Evolutionary conservation across 2,888 invertebrate species (phyloP), one percentile per base, ranked within the genome.

Genomic region (Mantis religiosa): DNA sequence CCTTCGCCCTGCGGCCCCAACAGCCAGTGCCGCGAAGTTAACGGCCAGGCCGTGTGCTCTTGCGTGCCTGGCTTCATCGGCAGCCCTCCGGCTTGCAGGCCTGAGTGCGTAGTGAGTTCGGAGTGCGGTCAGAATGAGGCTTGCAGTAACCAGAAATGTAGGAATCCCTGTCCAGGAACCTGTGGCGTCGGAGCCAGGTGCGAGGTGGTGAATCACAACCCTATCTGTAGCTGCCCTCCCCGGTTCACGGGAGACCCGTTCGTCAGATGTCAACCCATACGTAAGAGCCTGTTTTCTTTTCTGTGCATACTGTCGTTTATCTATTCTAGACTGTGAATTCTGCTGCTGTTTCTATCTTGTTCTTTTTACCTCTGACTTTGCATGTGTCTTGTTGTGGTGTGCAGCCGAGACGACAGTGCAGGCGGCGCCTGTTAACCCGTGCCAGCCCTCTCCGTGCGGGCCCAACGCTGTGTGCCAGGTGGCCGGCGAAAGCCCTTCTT

Each of bases 171-270:
- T 91, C 94, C 95, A 85, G 95, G 95, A 90, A 95, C 96, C 90
- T 97, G 97, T 92, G 97, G 97, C 30, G 94, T 94, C 90, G 96
- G 96, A 92, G 94, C 97, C 3, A 94, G 95, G 90, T 97, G 97
- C 91, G 94, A 95, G 91, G 96, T 97, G n/a, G 95, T 96, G 82
- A 96, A 96, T 92, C 96, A 96, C 92, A 95, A 95, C 91, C 96
- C 96, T 12, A 95, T 96, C 91, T 97, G 97, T 92, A 95, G 95
- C 89, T 97, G 97, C 92, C 95, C 96, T 81, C 93, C 93, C 28
- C 96, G 96, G 82, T 95, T 95, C 92, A 95, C 96, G 89, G 98
- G 98, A 25, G 97, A 98, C 95, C 97, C 98, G 85, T 97, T 97
- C 92, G 94, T 95, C 20, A 95, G 95, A 84, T 97, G 97, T 91